phyloP scores from a whole-genome alignment of 2,888 invertebrate genomes.

The Hydraecia micacea region DNA sequence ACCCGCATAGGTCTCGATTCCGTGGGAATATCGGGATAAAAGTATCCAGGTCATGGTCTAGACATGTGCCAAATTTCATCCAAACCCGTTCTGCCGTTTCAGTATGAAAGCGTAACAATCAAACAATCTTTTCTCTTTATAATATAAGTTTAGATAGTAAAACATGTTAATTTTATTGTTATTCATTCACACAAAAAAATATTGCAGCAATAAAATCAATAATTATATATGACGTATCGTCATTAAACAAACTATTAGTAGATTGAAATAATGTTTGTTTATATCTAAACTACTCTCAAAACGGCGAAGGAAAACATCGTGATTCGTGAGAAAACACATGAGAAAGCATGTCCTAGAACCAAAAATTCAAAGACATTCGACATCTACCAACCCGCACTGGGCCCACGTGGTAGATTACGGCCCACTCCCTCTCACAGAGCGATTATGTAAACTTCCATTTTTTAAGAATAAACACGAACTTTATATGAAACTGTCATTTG shows the following conservation, averaged over 20 bases:
- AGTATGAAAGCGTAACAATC: too few relatives aligned
- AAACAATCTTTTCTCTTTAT: too few relatives aligned
- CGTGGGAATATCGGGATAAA: too few relatives aligned
- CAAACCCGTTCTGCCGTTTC: too few relatives aligned
- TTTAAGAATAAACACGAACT: conserved; percentile 15
- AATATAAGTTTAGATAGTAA: neutral
- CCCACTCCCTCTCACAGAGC: neutral
- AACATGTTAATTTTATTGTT: neutral
- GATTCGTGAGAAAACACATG: neutral
- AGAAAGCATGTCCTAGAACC: neutral
- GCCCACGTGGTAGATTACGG: neutral
- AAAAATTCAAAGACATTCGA: neutral
- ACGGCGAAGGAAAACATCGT: neutral
- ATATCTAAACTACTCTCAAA: neutral
- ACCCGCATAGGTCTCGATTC: too few relatives aligned
- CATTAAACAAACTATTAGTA: neutral
- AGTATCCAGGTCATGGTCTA: too few relatives aligned
- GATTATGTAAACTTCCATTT: neutral
- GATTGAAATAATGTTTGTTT: neutral
- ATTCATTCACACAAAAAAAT: neutral
- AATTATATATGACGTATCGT: neutral
- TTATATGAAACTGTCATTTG: conserved; percentile 26
- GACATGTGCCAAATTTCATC: too few relatives aligned
- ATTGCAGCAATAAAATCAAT: neutral
- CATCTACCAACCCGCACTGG: neutral